Percentiles rank a stretch among this genome's conserved stretches.
Conservation (phyloP, 2,113 vertebrate species). For the Daboia siamensis region DNA sequence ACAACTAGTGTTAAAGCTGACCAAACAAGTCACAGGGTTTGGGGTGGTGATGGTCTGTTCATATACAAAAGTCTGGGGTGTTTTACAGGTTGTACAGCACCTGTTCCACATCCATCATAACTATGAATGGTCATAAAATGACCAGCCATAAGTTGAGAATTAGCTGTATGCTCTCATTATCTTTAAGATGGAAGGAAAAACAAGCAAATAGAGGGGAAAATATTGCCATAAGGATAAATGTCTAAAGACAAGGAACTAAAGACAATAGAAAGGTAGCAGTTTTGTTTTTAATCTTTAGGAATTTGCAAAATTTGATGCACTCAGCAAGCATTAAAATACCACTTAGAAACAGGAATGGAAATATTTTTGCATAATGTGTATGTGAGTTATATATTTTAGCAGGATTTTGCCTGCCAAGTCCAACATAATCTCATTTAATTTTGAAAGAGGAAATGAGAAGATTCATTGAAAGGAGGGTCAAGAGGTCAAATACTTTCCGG, state of each 20-base stretch:
- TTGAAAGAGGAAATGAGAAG: constrained; percentile 14
- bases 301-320: neutral
- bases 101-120: neutral
- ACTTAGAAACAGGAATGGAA: neutral
- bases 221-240: neutral
- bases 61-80: neutral
- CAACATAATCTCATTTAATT: constrained; percentile 12
- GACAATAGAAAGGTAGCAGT: neutral
- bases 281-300: neutral
- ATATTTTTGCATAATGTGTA: neutral
- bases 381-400: neutral
- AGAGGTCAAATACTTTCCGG: constrained; percentile 14
- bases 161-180: neutral
- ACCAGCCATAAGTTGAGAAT: neutral
- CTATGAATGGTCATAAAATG: neutral
- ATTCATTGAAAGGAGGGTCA: constrained; percentile 21
- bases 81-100: neutral
- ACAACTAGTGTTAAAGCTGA: neutral
- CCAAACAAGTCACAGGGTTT: neutral
- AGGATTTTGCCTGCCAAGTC: neutral
- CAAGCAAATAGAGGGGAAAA: neutral
- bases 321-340: neutral
- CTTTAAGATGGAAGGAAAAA: neutral
- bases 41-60: neutral
- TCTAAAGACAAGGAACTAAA: neutral